A percentile compares a stretch with the other conserved stretches of the same genome.
Conservation (phyloP, 2,113 vertebrate species). For the Eretmochelys imbricata region DNA sequence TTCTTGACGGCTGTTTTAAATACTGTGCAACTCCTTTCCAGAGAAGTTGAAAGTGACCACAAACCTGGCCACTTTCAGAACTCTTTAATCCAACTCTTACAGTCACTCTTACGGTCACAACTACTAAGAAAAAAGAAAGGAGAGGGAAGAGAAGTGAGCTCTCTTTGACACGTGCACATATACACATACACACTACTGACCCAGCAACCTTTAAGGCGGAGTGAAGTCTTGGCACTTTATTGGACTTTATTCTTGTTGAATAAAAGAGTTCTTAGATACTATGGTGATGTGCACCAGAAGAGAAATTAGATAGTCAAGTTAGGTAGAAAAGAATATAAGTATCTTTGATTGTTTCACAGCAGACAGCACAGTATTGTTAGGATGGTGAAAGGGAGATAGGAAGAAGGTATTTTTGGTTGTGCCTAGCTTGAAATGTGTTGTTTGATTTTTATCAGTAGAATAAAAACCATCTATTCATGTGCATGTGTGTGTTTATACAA, state of each 20-base stretch:
- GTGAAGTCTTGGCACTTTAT: neutral
- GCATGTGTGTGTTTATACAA: accelerated
- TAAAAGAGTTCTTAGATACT: neutral
- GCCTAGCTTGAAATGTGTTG: neutral
- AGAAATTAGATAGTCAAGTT: neutral
- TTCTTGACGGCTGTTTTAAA: neutral
- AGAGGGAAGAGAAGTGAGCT: neutral
- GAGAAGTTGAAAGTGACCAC: neutral
- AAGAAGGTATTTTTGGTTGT: neutral
- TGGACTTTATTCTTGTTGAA: neutral
- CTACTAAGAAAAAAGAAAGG: neutral
- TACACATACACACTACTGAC: neutral
- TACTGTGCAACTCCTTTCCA: neutral
- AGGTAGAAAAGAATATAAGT: neutral
- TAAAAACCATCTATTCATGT: neutral
- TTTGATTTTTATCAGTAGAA: neutral
- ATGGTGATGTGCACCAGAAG: neutral
- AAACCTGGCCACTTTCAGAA: neutral
- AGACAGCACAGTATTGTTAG: neutral
- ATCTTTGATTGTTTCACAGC: neutral
- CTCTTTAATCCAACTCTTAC: neutral
- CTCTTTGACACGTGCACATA: neutral
- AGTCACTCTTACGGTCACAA: neutral
- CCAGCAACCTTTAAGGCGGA: neutral
- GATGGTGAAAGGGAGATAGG: neutral